Conservation (phyloP, 2,888 invertebrate genomes). For the Tyria jacobaeae region DNA sequence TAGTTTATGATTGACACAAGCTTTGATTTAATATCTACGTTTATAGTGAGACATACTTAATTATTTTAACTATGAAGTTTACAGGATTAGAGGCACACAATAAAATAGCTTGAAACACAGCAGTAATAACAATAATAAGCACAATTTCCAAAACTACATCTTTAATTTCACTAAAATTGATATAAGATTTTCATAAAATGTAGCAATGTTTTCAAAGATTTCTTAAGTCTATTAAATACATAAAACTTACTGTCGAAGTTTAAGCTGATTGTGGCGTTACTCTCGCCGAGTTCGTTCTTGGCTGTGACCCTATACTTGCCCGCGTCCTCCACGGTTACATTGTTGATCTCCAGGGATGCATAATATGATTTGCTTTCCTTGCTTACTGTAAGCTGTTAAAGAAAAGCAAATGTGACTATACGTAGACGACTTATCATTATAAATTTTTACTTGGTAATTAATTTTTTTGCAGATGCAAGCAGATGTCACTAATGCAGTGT, state of each 20-base stretch:
- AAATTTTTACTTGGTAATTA: no score
- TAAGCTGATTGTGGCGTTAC: slow-evolving; percentile 98
- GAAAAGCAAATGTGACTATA: neutral
- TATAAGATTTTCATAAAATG: neutral
- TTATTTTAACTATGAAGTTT: slow-evolving; percentile 61
- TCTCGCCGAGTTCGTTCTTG: slow-evolving; percentile 99
- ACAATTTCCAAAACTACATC: slow-evolving; percentile 23
- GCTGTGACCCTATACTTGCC: slow-evolving; percentile 98
- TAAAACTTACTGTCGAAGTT: slow-evolving; percentile 98
- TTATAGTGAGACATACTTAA: slow-evolving; percentile 57
- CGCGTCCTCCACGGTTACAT: slow-evolving; percentile 98
- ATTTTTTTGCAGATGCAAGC: no score
- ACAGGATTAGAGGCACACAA: slow-evolving; percentile 75
- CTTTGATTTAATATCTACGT: slow-evolving; percentile 81
- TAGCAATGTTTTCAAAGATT: neutral
- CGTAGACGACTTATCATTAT: no score
- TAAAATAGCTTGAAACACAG: slow-evolving; percentile 53
- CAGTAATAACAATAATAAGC: slow-evolving; percentile 64
- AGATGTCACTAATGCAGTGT: slow-evolving; percentile 53
- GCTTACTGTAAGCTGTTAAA: slow-evolving; percentile 91
- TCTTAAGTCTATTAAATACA: neutral
- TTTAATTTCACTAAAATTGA: slow-evolving; percentile 10
- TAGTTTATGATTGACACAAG: slow-evolving; percentile 81
- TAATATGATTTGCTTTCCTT: slow-evolving; percentile 98
- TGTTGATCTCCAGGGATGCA: slow-evolving; percentile 96